Evolutionary conservation across 1,140 invertebrate genomes (phyloP), one percentile per base, ranked within the genome.

Genomic region (Helicoverpa zea): DNA sequence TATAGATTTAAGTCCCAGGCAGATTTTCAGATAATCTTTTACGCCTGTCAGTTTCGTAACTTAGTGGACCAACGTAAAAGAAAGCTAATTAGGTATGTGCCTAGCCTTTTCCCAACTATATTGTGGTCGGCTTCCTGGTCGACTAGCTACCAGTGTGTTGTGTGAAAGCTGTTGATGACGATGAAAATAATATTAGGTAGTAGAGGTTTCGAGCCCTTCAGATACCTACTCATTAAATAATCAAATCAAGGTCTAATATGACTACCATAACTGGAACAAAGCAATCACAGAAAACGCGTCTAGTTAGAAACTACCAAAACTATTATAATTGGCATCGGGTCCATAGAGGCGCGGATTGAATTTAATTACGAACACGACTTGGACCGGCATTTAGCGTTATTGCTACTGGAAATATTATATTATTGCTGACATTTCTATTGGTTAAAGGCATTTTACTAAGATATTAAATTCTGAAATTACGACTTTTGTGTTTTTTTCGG

Each of bases 351-450:
- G 82, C 30, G 70, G 78, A 81, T 83, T 79, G 75, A 81, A 83
- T 83, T 83, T 83, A 83, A 83, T 83, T 81, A 70, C 68, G 61
- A 51, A 81, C 68, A 83, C 74, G 81, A 83, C 70, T 66, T 78
- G 58, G 58, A 2, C 52, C 63, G 51, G 16, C 73, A 63, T 72
- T 83, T 83, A 83, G 74, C 78, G 49, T 56, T 49, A 73, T 75
- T 81, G 52, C 59, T 52, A 63, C 35, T 63, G 14, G 72, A 79
- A 78, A 58, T 75, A 58, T 23, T 59, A 56, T 30, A 51, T 54
- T 43, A 58, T 73, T 43, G 30, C 66, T 68, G 66, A 63, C 47
- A 13, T 76, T 76, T 29, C 13, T 76, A 59, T 43, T 43, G 5
- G 35, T 7, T 43, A 9, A n/a, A 43, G 35, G 35, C 35, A 43